A percentile compares a stretch with the other conserved stretches of the same genome.
Conservation (phyloP, 1,140 invertebrate species). For the Proctacanthus coquilletti region DNA sequence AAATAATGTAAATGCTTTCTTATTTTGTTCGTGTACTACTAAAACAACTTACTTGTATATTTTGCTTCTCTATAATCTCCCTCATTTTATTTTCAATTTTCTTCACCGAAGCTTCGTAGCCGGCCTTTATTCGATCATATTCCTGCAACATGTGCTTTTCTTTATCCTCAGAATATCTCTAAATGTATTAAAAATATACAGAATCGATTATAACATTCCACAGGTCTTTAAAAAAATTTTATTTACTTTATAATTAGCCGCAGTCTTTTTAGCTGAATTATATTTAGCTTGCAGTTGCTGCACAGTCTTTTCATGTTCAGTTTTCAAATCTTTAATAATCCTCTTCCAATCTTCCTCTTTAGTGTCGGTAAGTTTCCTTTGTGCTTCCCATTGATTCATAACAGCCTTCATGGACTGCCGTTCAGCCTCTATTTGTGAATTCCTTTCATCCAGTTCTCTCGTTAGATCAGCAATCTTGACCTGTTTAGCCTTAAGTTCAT, state of each 20-base stretch:
- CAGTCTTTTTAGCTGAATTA: constrained; percentile 37
- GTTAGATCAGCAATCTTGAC: constrained; percentile 13
- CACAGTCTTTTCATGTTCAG: constrained; percentile 17
- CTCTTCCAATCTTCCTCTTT: constrained; percentile 18
- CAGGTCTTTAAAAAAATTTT: not conserved
- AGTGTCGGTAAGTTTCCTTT: constrained; percentile 14
- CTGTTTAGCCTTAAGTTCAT: constrained; percentile 17
- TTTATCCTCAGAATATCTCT: constrained; percentile 23
- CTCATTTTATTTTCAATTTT: constrained; percentile 21
- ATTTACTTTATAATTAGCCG: constrained; percentile 37
- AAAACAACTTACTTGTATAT: constrained; percentile 10
- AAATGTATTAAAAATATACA: not conserved
- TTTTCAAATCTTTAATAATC: constrained; percentile 14
- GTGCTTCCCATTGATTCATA: constrained; percentile 24
- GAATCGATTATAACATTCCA: not conserved
- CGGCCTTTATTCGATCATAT: constrained; percentile 22
- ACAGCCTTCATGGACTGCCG: constrained; percentile 24
- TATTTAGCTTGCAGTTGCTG: constrained; percentile 35
- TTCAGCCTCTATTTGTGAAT: constrained; percentile 21
- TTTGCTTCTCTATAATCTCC: constrained; percentile 14
- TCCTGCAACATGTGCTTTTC: constrained; percentile 25
- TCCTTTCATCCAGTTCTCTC: constrained; percentile 17
- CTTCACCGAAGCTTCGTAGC: constrained; percentile 18
- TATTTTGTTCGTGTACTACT: not conserved
- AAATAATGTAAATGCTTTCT: not conserved